Evolutionary conservation across 2,797 vertebrate species (phyloP).

Genomic region (Phrynocephalus vlangalii): DNA sequence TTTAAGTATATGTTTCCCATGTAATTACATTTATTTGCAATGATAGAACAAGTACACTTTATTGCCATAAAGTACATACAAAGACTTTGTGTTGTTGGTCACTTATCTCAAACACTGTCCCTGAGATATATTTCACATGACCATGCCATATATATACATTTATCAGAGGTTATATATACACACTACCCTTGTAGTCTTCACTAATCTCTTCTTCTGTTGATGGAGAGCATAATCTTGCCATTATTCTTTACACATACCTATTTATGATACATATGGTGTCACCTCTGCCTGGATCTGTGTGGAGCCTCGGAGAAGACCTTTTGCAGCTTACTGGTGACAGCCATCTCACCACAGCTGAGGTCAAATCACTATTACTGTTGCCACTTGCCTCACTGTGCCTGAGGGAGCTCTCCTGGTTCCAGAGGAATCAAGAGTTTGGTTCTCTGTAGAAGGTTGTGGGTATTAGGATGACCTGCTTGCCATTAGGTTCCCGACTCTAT

Average conservation of each 20-base stretch:
- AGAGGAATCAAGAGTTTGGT: not conserved
- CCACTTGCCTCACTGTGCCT: too few relatives aligned
- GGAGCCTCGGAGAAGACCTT: not conserved
- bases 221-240: not conserved
- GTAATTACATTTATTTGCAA: not conserved
- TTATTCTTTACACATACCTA: not conserved
- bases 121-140: not conserved
- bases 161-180: not conserved
- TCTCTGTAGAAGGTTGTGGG: not conserved
- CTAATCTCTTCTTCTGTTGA: not conserved
- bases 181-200: too few relatives aligned
- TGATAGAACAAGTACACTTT: too few relatives aligned
- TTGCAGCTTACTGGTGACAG: not conserved
- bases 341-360: not conserved
- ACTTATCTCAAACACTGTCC: too few relatives aligned
- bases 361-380: not conserved
- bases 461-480: not conserved
- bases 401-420: not conserved
- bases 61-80: not conserved
- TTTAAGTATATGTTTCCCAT: constrained; percentile 32
- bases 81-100: too few relatives aligned
- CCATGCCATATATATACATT: not conserved
- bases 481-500: not conserved
- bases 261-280: not conserved
- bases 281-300: not conserved